phyloP scores from a whole-genome alignment of 2,888 invertebrate species.

The Gymnosoma rotundatum region DNA sequence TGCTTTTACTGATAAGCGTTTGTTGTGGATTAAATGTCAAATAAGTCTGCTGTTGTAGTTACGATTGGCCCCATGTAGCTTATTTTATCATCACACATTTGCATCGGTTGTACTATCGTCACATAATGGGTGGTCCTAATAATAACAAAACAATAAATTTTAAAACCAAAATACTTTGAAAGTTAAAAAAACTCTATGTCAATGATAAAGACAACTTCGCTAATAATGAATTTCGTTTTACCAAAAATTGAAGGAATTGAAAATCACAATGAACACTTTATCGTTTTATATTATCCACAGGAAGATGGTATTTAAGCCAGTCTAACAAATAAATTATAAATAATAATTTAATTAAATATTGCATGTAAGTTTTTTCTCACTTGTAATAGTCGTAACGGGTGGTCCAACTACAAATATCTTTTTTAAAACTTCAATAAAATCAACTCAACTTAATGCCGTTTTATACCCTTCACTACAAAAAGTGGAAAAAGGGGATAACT shows the following conservation, averaged over 20 bases:
- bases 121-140: constrained; percentile 52
- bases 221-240: not conserved
- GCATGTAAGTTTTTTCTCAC: too few relatives aligned
- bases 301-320: too few relatives aligned
- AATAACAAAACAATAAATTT: constrained; percentile 8
- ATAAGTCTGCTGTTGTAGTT: constrained; percentile 37
- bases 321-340: not conserved
- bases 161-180: too few relatives aligned
- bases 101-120: constrained; percentile 44
- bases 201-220: constrained; percentile 15
- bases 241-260: constrained; percentile 5
- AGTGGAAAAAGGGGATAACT: too few relatives aligned
- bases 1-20: constrained; percentile 54
- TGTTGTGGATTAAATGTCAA: constrained; percentile 51
- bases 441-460: too few relatives aligned
- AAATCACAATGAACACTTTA: too few relatives aligned
- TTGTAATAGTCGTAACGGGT: too few relatives aligned
- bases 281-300: too few relatives aligned
- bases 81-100: constrained; percentile 64
- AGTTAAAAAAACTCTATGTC: constrained; percentile 1
- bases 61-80: constrained; percentile 52
- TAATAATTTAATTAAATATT: constrained; percentile 5
- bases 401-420: too few relatives aligned
- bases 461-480: too few relatives aligned
- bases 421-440: too few relatives aligned